Conservation (phyloP, 2,113 vertebrate genomes). For the Perca fluviatilis region DNA sequence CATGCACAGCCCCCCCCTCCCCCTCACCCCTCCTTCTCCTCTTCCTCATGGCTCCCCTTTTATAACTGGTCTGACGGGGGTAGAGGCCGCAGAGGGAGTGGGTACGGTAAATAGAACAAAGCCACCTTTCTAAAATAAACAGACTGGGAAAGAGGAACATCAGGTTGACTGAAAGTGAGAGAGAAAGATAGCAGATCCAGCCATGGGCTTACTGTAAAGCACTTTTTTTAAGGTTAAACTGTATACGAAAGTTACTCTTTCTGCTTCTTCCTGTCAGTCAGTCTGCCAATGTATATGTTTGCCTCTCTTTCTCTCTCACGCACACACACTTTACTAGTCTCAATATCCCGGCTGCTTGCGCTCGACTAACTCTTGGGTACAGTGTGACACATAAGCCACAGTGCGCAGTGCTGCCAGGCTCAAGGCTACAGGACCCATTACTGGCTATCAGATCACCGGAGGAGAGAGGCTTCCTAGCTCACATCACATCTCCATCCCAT, state of each 20-base stretch:
- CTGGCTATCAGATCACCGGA: slow-evolving; percentile 67
- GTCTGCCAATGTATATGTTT: slow-evolving; percentile 20
- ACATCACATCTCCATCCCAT: slow-evolving; percentile 54
- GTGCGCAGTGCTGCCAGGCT: slow-evolving; percentile 56
- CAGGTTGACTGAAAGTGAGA: slow-evolving; percentile 65
- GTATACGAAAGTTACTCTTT: slow-evolving; percentile 38
- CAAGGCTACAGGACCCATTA: slow-evolving; percentile 65
- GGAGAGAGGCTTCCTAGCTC: slow-evolving; percentile 45
- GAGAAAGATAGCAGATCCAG: slow-evolving; percentile 43
- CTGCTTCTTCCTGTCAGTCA: slow-evolving; percentile 49
- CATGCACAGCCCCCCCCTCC: slow-evolving; percentile 42
- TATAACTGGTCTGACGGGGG: slow-evolving; percentile 74
- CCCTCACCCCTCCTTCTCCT: slow-evolving; percentile 23
- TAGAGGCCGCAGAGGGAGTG: slow-evolving; percentile 71
- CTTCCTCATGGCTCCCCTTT: slow-evolving; percentile 58
- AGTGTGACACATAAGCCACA: slow-evolving; percentile 60
- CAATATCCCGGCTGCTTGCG: slow-evolving; percentile 41
- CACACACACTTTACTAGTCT: slow-evolving; percentile 35
- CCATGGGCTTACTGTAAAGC: slow-evolving; percentile 39
- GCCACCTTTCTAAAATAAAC: slow-evolving; percentile 82
- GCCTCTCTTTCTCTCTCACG: neutral
- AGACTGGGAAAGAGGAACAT: slow-evolving; percentile 66
- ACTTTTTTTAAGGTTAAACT: slow-evolving; percentile 44
- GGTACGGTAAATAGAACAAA: slow-evolving; percentile 76
- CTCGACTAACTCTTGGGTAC: slow-evolving; percentile 52